Evolutionary conservation across 2,797 vertebrate species (phyloP).

Genomic region (Darevskia nairensis): DNA sequence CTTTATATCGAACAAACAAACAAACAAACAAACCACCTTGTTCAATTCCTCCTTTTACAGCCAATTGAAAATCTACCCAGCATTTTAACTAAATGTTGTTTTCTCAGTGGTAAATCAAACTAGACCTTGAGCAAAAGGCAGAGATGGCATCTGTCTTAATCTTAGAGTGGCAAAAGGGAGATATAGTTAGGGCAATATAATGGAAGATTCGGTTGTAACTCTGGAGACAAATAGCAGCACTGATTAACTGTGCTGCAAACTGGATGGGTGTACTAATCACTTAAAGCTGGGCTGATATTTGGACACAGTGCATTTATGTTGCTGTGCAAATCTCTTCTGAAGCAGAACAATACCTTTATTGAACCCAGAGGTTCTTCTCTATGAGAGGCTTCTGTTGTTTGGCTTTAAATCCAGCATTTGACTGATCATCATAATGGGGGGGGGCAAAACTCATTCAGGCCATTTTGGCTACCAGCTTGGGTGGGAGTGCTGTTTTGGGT

Average conservation of each 20-base stretch:
- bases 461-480: neutral
- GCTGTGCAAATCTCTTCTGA: neutral
- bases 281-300: slow-evolving; percentile 4
- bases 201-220: neutral
- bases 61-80: neutral
- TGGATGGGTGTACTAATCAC: neutral
- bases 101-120: neutral
- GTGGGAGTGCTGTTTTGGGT: neutral
- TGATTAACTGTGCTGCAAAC: neutral
- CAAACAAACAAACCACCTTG: neutral
- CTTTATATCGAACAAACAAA: neutral
- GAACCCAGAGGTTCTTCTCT: neutral
- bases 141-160: neutral
- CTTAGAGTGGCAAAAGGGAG: neutral
- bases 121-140: neutral
- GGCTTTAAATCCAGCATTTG: neutral
- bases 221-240: neutral
- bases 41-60: neutral
- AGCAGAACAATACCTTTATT: neutral
- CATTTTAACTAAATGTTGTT: neutral
- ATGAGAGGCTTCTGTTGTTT: neutral
- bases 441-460: neutral
- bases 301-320: neutral
- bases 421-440: neutral
- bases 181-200: neutral